A percentile compares a stretch with the other conserved stretches of the same genome.
Conservation (phyloP, 2,888 invertebrate genomes). For the Linyphia triangularis region DNA sequence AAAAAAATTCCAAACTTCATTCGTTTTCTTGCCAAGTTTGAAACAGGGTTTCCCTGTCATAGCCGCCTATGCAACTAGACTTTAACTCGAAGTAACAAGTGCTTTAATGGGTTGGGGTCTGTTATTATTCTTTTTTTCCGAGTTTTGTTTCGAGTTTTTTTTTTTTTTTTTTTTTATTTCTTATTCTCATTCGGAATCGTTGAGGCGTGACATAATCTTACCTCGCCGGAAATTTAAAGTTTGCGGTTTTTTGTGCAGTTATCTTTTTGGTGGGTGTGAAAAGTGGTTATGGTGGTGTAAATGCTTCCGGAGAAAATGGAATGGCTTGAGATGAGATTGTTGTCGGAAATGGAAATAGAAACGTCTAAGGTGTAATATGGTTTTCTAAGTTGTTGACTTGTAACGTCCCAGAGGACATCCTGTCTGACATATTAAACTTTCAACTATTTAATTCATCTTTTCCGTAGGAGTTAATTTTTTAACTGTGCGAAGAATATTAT, state of each 20-base stretch:
- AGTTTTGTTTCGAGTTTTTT: neutral
- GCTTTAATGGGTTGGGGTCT: constrained; percentile 9
- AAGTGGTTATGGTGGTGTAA: neutral
- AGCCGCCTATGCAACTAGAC: neutral
- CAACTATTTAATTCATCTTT: too few relatives aligned
- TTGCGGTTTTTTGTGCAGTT: constrained; percentile 18
- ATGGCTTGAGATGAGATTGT: neutral
- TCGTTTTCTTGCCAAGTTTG: neutral
- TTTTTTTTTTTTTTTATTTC: neutral
- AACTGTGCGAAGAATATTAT: too few relatives aligned
- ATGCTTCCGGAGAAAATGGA: neutral
- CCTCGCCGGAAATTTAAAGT: constrained; percentile 31
- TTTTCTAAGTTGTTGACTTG: too few relatives aligned
- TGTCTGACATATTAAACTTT: too few relatives aligned
- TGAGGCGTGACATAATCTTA: constrained; percentile 15
- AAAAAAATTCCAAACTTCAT: neutral
- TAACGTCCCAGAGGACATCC: too few relatives aligned
- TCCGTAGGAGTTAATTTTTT: too few relatives aligned
- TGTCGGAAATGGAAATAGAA: neutral
- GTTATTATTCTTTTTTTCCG: constrained; percentile 4
- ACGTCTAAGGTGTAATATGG: too few relatives aligned
- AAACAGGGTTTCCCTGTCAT: constrained; percentile 6
- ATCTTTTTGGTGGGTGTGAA: neutral
- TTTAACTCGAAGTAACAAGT: neutral
- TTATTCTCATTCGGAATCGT: neutral